Evolutionary conservation across 2,113 vertebrate species (phyloP), one percentile per base, ranked within the genome.

Genomic region (Menidia beryllina): DNA sequence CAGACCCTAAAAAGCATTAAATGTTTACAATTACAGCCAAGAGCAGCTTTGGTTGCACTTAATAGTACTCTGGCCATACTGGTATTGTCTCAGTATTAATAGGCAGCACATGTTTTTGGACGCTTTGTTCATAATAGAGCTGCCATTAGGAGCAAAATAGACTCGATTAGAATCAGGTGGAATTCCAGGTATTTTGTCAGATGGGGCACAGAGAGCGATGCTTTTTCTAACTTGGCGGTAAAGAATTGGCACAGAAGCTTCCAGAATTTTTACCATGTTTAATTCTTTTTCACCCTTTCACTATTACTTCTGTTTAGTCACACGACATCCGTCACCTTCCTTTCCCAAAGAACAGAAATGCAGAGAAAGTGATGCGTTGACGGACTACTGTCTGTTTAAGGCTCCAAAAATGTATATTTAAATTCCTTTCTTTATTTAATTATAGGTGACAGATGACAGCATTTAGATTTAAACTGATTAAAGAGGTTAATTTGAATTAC

Each of bases 1-100:
- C 24, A 80, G 52, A 83, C 43, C 82, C 82, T 17, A 14, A 87
- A 82, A 88, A 75, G 81, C 83, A 86, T 87, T 85, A 62, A 82
- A 90, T 91, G 91, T 92, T 92, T 91, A 92, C 91, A 92, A 86
- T 88, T 77, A 71, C 84, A 88, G 63, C 59, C 82, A 76, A 82
- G 76, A 89, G 79, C 77, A 80, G 81, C 79, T 88, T 86, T 89
- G 89, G 86, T 88, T 88, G 76, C 85, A 87, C 82, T 84, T 83
- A 72, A 78, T 65, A 47, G 59, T 77, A 89, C 77, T 75, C 48
- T 64, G 57, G 66, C 70, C 65, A 56, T 26, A 56, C 82, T 85
- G 83, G 79, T 79, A 47, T 81, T 85, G 73, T 54, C 83, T 84
- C 79, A 68, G 77, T 75, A 72, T 72, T 59, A 72, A 68, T 58